Base-by-base conservation (phyloP, 2,888 invertebrate species). In the Xestia ashworthii region DNA sequence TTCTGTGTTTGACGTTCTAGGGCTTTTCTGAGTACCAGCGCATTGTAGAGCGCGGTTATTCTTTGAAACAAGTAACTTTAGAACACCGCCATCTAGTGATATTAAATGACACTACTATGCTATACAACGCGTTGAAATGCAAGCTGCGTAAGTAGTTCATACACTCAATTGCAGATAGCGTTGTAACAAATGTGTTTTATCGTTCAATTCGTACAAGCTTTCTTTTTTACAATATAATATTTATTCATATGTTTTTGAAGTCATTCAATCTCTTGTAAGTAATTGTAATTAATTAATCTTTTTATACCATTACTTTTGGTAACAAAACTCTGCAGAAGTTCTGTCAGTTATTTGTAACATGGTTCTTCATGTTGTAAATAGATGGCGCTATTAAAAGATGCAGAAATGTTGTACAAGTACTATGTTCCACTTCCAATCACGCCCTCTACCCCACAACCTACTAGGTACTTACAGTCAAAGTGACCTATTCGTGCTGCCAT, bases 61-160 rank as follows among this genome's bases (percentile, higher is more conserved):
- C n/a, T 44, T 48, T n/a, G 0, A 5, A 14, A 62, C 0, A 8
- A 12, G 0, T 1, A 0, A 0, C 0, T 76, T 58, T 0, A 46
- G 5, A 0, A 38, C 6, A 74, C 1, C 44, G 77, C 74, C 77
- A 83, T 72, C 83, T 83, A 72, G 53, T 68, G 1, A 0, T 0
- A 0, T 16, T 38, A 0, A 4, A 1, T 1, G 3, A 3, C 55
- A 76, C 71, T 69, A 41, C 0, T 5, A 32, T 22, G 1, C 4
- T 8, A 0, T 0, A 0, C 5, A 1, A 12, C 6, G 19, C 9
- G 3, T 16, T 46, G 9, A 0, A 14, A 22, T 11, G 5, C 3
- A 41, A 46, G 4, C 0, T 0, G 12, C 16, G 8, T 2, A 0
- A 32, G 38, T 38, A 76, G 48, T 71, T 58, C 0, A 6, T 0